Base-by-base conservation (phyloP, 1,140 invertebrate species). In the Diabrotica virgifera region DNA sequence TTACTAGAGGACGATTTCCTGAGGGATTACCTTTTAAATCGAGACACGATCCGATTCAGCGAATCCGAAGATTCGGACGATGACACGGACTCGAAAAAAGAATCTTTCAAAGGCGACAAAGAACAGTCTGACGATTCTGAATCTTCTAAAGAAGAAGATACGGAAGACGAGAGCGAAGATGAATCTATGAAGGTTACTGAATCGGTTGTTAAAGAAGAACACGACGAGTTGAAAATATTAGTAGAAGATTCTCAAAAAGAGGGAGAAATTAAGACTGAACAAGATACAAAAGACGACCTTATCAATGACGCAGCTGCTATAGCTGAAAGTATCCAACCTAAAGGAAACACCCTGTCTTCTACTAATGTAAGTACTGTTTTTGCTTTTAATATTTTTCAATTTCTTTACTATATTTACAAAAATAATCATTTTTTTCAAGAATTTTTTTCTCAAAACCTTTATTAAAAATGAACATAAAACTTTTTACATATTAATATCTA, bases 311-410 rank as follows among this genome's bases (percentile, higher is more conserved):
- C 96, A 56, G 95, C 97, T 53, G 93, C 93, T 61, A 85, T 97
- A 63, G 97, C 97, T 55, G 93, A 97, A 79, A 93, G 94, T 77
- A 91, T 99, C 74, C 96, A 99, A 82, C 97, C 97, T 0, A 99
- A 96, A 80, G 97, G 98, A 76, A 97, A 96, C 76, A 98, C 96
- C 6, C 82, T 99, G 57, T 92, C 94, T 71, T 95, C 95, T 50
- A 95, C 95, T 59, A 90, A 88, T 78, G 82, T 83, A 80, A 80
- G 82, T 62, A 37, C n/a, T 6, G 6, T 24, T 24, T 24, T 1
- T 24, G 24, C 24, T 24, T 24, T 24, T 24, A 24, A 24, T 24
- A n/a, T 24, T 24, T 24, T 24, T 24, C 24, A 24, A 24, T 24
- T 2, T 24, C 24, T 24, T 2, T 24, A 24, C 24, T 24, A 24